Evolutionary conservation across 2,113 vertebrate genomes (phyloP).

Genomic region (Tapirus terrestris): DNA sequence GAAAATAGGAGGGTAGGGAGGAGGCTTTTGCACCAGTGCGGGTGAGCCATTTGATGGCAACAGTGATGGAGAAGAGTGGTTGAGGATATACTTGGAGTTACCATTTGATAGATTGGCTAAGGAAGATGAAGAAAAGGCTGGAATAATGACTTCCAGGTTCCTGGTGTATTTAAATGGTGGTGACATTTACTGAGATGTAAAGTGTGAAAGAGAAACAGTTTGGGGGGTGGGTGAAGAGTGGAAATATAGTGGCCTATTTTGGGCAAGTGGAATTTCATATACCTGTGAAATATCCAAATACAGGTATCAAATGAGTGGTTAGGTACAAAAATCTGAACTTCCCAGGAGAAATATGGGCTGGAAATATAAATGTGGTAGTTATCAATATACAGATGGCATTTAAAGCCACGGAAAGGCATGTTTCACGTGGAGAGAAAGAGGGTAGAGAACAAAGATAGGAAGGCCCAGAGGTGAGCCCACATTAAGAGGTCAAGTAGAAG

Average conservation of each 20-base stretch:
- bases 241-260: neutral
- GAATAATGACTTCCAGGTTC: neutral
- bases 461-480: neutral
- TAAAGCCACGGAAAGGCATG: neutral
- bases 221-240: neutral
- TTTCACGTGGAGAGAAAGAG: neutral
- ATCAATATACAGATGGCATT: neutral
- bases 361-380: neutral
- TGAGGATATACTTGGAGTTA: neutral
- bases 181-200: neutral
- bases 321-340: neutral
- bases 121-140: neutral
- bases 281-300: neutral
- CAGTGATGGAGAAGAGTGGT: neutral
- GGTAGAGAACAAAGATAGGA: neutral
- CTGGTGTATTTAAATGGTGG: neutral
- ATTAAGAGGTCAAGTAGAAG: neutral
- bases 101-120: neutral
- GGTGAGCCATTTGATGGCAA: neutral
- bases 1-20: neutral
- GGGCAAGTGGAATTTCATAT: neutral
- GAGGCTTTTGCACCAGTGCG: neutral
- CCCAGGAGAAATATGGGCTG: neutral
- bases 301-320: neutral
- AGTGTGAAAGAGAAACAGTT: neutral